Base-by-base conservation (phyloP, 2,113 vertebrate genomes). In the Hucho hucho region DNA sequence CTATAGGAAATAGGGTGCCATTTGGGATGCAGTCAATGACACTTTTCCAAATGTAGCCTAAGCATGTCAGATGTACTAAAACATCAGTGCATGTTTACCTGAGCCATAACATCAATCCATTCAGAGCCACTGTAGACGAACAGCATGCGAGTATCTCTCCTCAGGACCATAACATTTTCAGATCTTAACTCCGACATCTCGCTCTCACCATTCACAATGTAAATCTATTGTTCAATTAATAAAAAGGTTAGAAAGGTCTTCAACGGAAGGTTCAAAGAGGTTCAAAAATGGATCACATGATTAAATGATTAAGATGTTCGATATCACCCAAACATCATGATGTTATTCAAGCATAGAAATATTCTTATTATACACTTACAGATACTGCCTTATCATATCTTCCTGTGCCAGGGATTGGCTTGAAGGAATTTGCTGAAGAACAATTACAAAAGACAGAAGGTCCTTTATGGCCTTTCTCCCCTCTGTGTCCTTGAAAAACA, bases 151-250 rank as follows among this genome's bases (percentile, higher is more conserved):
- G 69, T 79, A 70, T 79, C 77, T 37, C 68, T 61, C 43, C 81
- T 74, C 72, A 83, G 58, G n/a, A 83, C 69, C 72, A 83, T 75
- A 3, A 59, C 70, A 22, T 83, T 79, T 58, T 83, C 72, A 6
- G 25, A 71, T 59, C 65, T n/a, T 13, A 83, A 70, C 6, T 77
- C 63, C 26, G 43, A 29, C 74, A 83, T 83, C 32, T 76, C 77
- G 28, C 70, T 20, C 28, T 83, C 77, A 20, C 65, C 37, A 43
- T 72, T 61, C 43, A 70, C 72, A 46, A 82, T 76, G 32, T 76
- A 76, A 32, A 83, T 76, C 61, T 72, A 53, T 64, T 70, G 26
- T 46, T 16, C 70, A 28, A 66, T 22, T 18, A n/a, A 56, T 24
- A 12, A 49, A 3, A 32, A 14, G 11, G 49, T 53, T 18, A 53